These are phyloP conservation scores for Nesoenas mayeri DNA, from an alignment of 2,113 vertebrate species.

Conservation along the genomic window DNA sequence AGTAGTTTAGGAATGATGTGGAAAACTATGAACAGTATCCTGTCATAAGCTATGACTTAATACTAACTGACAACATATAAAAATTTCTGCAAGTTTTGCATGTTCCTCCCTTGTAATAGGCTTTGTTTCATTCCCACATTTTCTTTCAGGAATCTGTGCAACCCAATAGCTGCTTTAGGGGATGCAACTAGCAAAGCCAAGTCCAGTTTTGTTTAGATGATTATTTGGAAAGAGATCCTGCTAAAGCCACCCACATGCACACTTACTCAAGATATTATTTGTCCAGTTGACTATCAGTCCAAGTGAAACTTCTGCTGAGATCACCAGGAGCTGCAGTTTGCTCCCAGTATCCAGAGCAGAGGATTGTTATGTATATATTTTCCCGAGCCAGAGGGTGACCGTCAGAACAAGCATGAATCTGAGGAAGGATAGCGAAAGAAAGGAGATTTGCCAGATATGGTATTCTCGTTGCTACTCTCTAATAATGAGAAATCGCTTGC, in stretches of 20 bases:
- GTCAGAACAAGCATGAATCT: neutral
- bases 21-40: neutral
- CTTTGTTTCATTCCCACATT: neutral
- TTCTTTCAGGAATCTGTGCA: neutral
- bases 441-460: neutral
- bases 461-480: neutral
- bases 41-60: neutral
- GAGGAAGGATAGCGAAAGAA: neutral
- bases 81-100: neutral
- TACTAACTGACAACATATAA: neutral
- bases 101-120: neutral
- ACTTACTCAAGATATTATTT: neutral
- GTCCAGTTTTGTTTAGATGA: neutral
- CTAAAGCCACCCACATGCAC: neutral
- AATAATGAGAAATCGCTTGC: accelerated
- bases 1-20: neutral
- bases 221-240: neutral
- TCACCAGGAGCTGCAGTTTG: neutral
- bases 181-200: neutral
- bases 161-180: neutral
- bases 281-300: neutral
- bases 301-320: neutral
- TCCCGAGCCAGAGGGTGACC: neutral
- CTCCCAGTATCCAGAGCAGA: neutral
- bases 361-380: neutral